These are phyloP conservation scores for Hippocampus zosterae DNA, from an alignment of 2,113 vertebrate genomes.

Conservation along the genomic window DNA sequence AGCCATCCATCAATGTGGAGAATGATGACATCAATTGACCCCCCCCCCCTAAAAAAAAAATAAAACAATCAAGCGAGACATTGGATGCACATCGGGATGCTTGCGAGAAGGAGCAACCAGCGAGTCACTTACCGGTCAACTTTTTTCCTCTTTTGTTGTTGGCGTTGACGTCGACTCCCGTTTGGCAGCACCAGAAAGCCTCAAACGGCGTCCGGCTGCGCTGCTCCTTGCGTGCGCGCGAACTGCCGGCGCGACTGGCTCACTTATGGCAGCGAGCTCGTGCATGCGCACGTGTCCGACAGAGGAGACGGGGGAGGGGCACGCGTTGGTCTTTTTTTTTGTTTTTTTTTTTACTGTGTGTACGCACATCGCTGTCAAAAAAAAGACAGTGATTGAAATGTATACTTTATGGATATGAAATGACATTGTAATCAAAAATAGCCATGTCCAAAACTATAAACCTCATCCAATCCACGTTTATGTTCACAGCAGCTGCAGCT, in stretches of 20 bases:
- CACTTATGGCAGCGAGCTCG: slow-evolving; percentile 6
- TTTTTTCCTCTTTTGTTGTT: neutral
- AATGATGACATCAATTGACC: neutral
- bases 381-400: too few species aligned
- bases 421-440: too few species aligned
- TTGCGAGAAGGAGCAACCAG: neutral
- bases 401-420: too few species aligned
- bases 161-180: slow-evolving; percentile 28
- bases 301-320: too few species aligned
- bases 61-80: neutral
- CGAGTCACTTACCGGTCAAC: slow-evolving; percentile 25
- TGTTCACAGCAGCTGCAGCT: too few species aligned
- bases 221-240: neutral
- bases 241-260: neutral
- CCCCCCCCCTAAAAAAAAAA: too few species aligned
- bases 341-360: too few species aligned
- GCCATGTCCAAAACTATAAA: too few species aligned
- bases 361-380: too few species aligned
- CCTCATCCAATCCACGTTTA: too few species aligned
- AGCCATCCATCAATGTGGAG: too few species aligned
- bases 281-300: neutral
- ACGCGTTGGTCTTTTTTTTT: too few species aligned
- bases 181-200: slow-evolving; percentile 9
- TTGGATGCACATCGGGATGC: neutral
- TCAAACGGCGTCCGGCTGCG: neutral